These are phyloP conservation scores for Cryptomyrus ogoouensis DNA, from an alignment of 2,113 vertebrate genomes.

Conservation along the genomic window DNA sequence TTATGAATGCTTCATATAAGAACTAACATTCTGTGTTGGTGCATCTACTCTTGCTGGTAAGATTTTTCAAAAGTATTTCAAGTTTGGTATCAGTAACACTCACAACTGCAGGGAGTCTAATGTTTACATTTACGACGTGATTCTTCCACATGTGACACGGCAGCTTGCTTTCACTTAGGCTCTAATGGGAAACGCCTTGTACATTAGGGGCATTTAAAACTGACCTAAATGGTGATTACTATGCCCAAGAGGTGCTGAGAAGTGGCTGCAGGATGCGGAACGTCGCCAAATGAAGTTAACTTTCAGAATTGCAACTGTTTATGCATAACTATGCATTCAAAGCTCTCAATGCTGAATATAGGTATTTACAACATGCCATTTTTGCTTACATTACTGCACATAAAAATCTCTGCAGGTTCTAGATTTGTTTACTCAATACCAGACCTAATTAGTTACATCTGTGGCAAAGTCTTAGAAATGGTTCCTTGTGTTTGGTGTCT, in stretches of 20 bases:
- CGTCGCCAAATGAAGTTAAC: neutral
- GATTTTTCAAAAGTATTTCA: neutral
- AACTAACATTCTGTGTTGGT: neutral
- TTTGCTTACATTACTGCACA: neutral
- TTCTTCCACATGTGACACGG: neutral
- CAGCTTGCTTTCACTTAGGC: neutral
- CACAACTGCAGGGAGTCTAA: neutral
- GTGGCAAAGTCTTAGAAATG: neutral
- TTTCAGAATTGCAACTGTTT: neutral
- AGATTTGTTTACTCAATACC: slow-evolving; percentile 2
- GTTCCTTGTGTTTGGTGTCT: neutral
- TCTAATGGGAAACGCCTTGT: neutral
- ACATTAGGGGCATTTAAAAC: neutral
- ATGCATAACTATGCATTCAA: neutral
- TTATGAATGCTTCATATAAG: neutral
- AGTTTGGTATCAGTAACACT: neutral
- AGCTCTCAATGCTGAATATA: neutral
- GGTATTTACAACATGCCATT: neutral
- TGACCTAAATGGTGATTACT: neutral
- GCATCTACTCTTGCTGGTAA: neutral
- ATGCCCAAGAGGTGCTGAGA: neutral
- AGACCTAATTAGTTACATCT: neutral
- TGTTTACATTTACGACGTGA: neutral
- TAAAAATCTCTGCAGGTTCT: neutral
- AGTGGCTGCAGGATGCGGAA: neutral